A percentile compares a stretch with the other conserved stretches of the same genome.
Conservation (phyloP, 1,140 invertebrate genomes). For the Formica selysi region DNA sequence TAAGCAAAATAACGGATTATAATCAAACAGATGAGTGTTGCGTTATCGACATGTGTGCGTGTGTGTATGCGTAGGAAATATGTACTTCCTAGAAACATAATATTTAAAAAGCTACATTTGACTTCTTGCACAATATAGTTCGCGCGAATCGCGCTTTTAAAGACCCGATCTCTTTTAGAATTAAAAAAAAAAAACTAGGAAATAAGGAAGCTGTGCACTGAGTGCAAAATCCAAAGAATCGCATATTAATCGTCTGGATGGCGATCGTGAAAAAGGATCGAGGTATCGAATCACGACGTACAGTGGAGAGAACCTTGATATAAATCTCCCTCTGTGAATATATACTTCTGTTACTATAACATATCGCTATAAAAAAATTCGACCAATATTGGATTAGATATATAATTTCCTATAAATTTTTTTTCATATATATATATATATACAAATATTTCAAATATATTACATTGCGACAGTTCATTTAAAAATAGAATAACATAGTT, state of each 20-base stretch:
- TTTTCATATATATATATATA: not conserved
- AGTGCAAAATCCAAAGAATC: conserved; percentile 31
- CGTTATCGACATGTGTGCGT: not conserved
- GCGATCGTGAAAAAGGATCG: not conserved
- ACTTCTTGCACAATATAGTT: conserved; percentile 40
- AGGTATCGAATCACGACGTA: conserved; percentile 20
- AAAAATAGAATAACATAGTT: conserved; percentile 7
- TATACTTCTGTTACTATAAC: conserved; percentile 19
- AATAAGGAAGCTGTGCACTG: conserved; percentile 20
- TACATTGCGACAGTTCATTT: not conserved
- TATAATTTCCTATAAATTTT: conserved; percentile 12
- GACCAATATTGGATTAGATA: conserved; percentile 40
- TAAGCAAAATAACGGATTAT: conserved; percentile 29
- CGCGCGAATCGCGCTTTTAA: not conserved
- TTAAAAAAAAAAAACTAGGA: conserved; percentile 11
- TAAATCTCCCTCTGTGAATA: not conserved
- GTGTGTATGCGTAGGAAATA: not conserved
- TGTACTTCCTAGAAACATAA: conserved; percentile 48
- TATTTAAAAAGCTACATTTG: conserved; percentile 47
- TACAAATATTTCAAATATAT: not conserved
- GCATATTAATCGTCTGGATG: not conserved
- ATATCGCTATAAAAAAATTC: conserved; percentile 43
- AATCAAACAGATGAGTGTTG: conserved; percentile 47
- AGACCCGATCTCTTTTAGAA: conserved; percentile 8
- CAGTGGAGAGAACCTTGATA: conserved; percentile 22